Evolutionary conservation across 2,888 invertebrate species (phyloP), one percentile per base, ranked within the genome.

Genomic region (Limnephilus auricula): DNA sequence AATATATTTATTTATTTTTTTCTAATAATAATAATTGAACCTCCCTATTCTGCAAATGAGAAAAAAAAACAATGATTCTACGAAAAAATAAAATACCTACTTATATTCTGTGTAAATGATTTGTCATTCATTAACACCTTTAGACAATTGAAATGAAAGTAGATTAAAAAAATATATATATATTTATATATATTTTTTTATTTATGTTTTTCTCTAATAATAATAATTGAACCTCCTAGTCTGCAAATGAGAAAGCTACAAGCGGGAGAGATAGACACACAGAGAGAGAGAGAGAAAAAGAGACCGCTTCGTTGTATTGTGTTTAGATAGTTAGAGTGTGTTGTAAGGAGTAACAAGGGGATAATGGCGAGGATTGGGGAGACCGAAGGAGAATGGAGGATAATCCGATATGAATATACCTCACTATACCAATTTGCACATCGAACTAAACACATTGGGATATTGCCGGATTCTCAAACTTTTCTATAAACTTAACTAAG

Each of bases 371-470:
- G 65, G 65, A 65, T 65, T 65, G 65, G 25, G 65, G 6, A 65
- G 65, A 65, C 65, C 4, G 65, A n/a, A 65, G 65, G 65, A 65
- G 65, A 65, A n/a, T 65, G 65, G n/a, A 32, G 79, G 79, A 88
- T 88, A 78, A 79, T 78, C 87, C 87, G 79, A 65, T 25, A 78
- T 88, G 79, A 88, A 88, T 88, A 37, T 37, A 88, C 78, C 15
- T 45, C 86, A 34, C 78, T 78, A 78, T 88, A 37, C 87, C 87
- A 88, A 88, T 88, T 88, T 79, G 78, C 87, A 88, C 87, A 88
- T 88, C 37, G 87, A 79, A 79, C 87, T 34, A 88, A 78, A 88
- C 78, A 88, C n/a, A 79, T 88, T n/a, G 13, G 40, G 40, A 40
- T 34, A 40, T 30, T 10, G 32, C 15, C 34, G 85, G 79, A 31